Percentiles rank a stretch among this genome's conserved stretches.
Conservation (phyloP, 1,140 invertebrate species). For the Orius insidiosus region DNA sequence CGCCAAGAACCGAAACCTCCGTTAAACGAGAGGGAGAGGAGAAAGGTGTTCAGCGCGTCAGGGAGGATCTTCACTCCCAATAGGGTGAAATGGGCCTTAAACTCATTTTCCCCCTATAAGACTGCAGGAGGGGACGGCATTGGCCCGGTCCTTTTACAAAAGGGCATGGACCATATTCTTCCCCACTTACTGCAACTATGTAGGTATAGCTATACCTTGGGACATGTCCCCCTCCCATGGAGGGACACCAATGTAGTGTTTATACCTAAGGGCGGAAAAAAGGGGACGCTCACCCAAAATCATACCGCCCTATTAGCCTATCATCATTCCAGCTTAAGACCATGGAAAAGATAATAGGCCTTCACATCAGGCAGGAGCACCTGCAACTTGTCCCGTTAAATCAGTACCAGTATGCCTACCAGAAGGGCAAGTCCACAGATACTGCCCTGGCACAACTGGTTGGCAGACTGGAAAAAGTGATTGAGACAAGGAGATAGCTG, state of each 20-base stretch:
- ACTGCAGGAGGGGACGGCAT: conserved; percentile 18
- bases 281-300: conserved; percentile 2
- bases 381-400: conserved; percentile 1
- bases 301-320: conserved; percentile 15
- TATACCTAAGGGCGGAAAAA: conserved; percentile 16
- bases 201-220: conserved; percentile 10
- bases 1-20: neutral
- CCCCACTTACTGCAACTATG: neutral
- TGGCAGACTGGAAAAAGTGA: neutral
- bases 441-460: neutral
- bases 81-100: conserved; percentile 16
- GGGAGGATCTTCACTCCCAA: conserved; percentile 11
- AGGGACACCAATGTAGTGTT: conserved; percentile 11
- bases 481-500: neutral
- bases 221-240: conserved; percentile 12
- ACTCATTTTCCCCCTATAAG: conserved; percentile 18
- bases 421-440: conserved; percentile 1
- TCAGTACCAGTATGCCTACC: conserved; percentile 3
- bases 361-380: neutral
- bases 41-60: neutral
- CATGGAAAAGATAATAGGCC: conserved; percentile 7
- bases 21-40: neutral
- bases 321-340: conserved; percentile 16
- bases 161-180: conserved; percentile 5
- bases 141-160: conserved; percentile 15